Evolutionary conservation across 2,113 vertebrate species (phyloP), one percentile per base, ranked within the genome.

Genomic region (Prunella fulvescens): DNA sequence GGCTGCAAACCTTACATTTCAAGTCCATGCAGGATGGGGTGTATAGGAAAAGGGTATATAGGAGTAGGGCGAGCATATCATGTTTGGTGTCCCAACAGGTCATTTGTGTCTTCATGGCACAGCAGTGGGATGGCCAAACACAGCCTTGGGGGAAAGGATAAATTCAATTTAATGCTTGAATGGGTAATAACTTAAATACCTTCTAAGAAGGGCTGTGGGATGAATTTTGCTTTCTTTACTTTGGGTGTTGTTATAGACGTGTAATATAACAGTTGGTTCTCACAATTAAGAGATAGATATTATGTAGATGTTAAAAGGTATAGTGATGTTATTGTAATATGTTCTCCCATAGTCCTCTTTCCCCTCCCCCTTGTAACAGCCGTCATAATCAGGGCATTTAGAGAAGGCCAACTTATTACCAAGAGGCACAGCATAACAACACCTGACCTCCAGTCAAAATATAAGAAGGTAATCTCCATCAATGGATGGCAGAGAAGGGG

Each of bases 51-150:
- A 71, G 5, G 29, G 2, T 26, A 1, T 13, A 12, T 29, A 1
- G 2, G 29, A 71, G 19, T 0, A n/a, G 17, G 57, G 31, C 1
- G 6, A 85, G 60, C 5, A 10, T 5, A 5, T 14, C 0, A 0
- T 8, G 6, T 64, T 37, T 24, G 28, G 14, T 56, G 28, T 57
- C 45, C 58, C 76, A n/a, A 7, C 11, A 73, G 54, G 62, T 70
- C 83, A 67, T 33, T 76, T 51, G 33, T n/a, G 10, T 47, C 57
- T 33, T 28, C 14, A 26, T 19, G 60, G 56, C 56, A 71, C 29
- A 58, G 81, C 24, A 26, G 60, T 12, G 33, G 47, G 26, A 65
- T 29, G 40, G 31, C 11, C 4, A 4, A 64, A 82, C 0, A 12
- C 19, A 65, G 48, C 81, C 61, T 3, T 61, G 40, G 53, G 73